Percentiles rank a stretch among this genome's conserved stretches.
Conservation (phyloP, 2,797 vertebrate genomes). For the Clarias pachynema region DNA sequence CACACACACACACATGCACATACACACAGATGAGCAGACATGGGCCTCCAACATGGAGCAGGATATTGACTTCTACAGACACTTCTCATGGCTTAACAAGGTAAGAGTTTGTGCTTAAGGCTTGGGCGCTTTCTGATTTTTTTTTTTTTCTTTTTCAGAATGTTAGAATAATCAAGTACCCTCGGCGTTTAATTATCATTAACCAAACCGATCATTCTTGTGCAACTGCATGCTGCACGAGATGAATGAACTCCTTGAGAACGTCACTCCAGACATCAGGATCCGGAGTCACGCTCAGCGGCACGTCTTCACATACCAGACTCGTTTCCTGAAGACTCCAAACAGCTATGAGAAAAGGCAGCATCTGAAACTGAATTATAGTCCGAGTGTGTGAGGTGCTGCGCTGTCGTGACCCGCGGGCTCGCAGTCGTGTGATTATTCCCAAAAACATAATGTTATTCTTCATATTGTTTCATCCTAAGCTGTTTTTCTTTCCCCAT, state of each 20-base stretch:
- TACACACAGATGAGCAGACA: slow-evolving; percentile 73
- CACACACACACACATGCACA: slow-evolving; percentile 22
- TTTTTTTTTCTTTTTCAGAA: background rate
- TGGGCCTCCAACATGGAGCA: slow-evolving; percentile 92
- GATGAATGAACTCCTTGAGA: background rate
- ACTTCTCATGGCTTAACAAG: slow-evolving; percentile 94
- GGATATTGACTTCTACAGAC: slow-evolving; percentile 94
- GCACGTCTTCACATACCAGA: background rate
- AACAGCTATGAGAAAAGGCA: slow-evolving; percentile 25
- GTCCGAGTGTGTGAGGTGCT: slow-evolving; percentile 23
- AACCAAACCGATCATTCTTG: background rate
- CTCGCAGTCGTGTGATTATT: slow-evolving; percentile 38
- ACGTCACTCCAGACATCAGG: too few relatives aligned
- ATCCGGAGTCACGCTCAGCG: background rate
- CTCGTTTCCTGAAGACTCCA: slow-evolving; percentile 23
- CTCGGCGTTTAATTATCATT: background rate
- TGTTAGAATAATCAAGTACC: background rate
- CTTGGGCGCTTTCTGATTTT: background rate
- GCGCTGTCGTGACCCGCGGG: slow-evolving; percentile 33
- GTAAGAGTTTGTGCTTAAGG: slow-evolving; percentile 73
- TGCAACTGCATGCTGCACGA: background rate
- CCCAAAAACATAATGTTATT: background rate
- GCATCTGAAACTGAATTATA: slow-evolving; percentile 41
- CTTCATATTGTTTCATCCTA: too few relatives aligned
- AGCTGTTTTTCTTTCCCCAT: background rate